Evolutionary conservation across 2,888 invertebrate species (phyloP).

Genomic region (Argyresthia goedartella): DNA sequence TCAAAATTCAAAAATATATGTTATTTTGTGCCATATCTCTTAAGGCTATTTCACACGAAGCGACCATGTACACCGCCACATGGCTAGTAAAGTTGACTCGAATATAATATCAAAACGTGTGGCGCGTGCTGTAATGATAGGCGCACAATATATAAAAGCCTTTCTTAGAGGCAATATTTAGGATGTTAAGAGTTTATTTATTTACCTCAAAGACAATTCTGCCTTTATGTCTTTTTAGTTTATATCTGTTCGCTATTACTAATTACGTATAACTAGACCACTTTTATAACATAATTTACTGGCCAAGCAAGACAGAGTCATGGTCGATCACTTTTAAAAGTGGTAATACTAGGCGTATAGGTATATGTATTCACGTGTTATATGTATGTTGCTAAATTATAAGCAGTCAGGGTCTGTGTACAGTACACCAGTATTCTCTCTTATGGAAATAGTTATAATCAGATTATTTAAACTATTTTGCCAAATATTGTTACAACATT

Average conservation of each 20-base stretch:
- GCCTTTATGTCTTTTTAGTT: too few species aligned
- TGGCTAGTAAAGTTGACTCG: neutral
- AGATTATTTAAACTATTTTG: constrained; percentile 56
- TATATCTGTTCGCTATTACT: too few species aligned
- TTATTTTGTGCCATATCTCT: constrained; percentile 39
- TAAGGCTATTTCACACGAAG: neutral
- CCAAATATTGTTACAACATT: constrained; percentile 50
- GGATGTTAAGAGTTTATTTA: too few species aligned
- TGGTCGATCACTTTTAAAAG: too few species aligned
- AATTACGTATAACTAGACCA: too few species aligned
- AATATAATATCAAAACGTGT: neutral
- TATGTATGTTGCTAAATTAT: constrained; percentile 1
- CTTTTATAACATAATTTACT: too few species aligned
- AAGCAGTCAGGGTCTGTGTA: neutral
- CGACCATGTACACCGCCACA: neutral
- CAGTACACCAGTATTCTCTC: neutral
- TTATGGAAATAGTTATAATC: constrained; percentile 22
- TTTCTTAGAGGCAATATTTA: too few species aligned
- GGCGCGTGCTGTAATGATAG: neutral
- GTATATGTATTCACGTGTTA: neutral
- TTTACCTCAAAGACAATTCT: too few species aligned
- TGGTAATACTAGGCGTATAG: too few species aligned
- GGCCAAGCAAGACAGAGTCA: too few species aligned
- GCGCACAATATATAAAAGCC: neutral
- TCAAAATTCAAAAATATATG: too few species aligned